These are phyloP conservation scores for Pyrgilauda ruficollis DNA, from an alignment of 2,113 vertebrate genomes.

Conservation along the genomic window DNA sequence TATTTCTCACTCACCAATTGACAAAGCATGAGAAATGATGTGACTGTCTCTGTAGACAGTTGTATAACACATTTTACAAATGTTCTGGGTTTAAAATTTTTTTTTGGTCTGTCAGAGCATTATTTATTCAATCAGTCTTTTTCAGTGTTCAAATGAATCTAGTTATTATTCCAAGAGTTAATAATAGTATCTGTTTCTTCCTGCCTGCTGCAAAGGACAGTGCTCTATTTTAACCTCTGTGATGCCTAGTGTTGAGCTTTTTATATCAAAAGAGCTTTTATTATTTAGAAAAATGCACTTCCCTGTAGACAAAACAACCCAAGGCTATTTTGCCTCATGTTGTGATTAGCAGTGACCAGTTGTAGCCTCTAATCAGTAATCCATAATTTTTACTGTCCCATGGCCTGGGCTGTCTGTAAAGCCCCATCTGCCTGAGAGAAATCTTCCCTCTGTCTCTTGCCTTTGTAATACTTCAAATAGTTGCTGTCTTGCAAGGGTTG, in stretches of 20 bases:
- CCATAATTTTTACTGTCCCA: neutral
- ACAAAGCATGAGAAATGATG: neutral
- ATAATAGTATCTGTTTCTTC: neutral
- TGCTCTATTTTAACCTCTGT: neutral
- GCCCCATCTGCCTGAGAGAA: neutral
- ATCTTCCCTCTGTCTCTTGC: neutral
- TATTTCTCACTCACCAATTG: neutral
- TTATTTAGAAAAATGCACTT: neutral
- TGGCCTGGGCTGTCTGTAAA: neutral
- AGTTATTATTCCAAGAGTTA: neutral
- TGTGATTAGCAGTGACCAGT: neutral
- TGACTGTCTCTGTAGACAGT: neutral
- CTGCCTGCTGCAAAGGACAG: neutral
- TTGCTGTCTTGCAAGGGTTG: neutral
- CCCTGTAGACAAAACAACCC: neutral
- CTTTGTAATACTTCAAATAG: neutral
- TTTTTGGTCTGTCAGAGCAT: neutral
- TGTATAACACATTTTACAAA: neutral
- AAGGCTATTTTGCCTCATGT: neutral
- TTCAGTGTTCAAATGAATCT: neutral
- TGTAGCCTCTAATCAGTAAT: neutral
- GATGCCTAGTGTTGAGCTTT: neutral
- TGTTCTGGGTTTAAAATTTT: neutral
- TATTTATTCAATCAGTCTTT: neutral
- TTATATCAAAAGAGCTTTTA: neutral